Percentiles rank a stretch among this genome's conserved stretches.
phyloP scores from a whole-genome alignment of 2,797 vertebrate species.

The Masticophis lateralis region DNA sequence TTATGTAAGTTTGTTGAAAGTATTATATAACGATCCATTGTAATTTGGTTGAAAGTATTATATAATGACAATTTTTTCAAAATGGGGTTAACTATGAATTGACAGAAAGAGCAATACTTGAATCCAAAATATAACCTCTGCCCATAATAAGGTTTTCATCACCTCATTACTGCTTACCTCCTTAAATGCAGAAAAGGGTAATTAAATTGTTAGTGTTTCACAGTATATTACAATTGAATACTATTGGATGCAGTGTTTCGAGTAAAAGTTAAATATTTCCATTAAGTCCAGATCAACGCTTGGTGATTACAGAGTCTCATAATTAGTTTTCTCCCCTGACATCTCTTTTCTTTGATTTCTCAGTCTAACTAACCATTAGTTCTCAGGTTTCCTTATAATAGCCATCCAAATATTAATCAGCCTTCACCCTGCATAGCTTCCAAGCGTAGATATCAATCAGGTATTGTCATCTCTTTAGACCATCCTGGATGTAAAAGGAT shows the following conservation, averaged over 20 bases:
- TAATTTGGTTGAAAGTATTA: constrained; percentile 43
- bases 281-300: not conserved
- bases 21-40: constrained; percentile 32
- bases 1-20: constrained; percentile 43
- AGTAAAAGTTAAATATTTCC: not conserved
- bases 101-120: constrained; percentile 10
- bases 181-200: not conserved
- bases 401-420: not conserved
- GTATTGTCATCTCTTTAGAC: not conserved
- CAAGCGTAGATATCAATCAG: not conserved
- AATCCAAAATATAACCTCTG: constrained; percentile 21
- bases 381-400: not conserved
- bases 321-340: not conserved
- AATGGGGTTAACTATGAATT: not conserved
- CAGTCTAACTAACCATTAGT: not conserved
- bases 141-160: not conserved
- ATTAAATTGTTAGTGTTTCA: not conserved
- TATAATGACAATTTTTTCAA: constrained; percentile 18
- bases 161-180: not conserved
- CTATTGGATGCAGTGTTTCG: not conserved
- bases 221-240: not conserved
- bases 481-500: not conserved
- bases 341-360: not conserved
- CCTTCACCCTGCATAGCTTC: not conserved
- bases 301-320: not conserved